phyloP scores from a whole-genome alignment of 2,113 vertebrate genomes.

The Elgaria multicarinata region DNA sequence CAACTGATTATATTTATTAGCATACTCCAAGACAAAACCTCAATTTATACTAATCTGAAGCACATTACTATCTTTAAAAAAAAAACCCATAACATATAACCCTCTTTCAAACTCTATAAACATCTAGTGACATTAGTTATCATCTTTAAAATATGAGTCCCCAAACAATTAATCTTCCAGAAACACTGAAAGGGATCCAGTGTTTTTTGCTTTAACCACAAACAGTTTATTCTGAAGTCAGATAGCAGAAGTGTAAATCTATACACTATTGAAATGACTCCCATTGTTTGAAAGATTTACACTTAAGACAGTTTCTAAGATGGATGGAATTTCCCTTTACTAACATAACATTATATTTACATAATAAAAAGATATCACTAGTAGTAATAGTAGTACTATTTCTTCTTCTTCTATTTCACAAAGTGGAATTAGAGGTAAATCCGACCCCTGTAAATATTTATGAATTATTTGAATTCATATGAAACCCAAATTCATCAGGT shows the following conservation, averaged over 20 bases:
- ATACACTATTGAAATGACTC: slow-evolving; percentile 17
- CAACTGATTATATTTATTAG: slow-evolving; percentile 49
- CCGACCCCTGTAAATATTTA: not conserved
- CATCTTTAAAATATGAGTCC: slow-evolving; percentile 42
- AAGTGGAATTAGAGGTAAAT: not conserved
- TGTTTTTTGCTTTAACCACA: slow-evolving; percentile 40
- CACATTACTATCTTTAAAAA: slow-evolving; percentile 39
- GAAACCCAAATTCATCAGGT: slow-evolving; percentile 22
- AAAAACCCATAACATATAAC: not conserved
- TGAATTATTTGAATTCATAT: not conserved
- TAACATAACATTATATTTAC: not conserved
- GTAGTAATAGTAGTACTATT: too few relatives aligned
- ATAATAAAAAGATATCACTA: not conserved
- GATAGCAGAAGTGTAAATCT: slow-evolving; percentile 14
- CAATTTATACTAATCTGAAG: slow-evolving; percentile 61
- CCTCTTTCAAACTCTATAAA: not conserved
- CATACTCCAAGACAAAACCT: slow-evolving; percentile 50
- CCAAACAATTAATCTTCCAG: slow-evolving; percentile 53
- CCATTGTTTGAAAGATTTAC: slow-evolving; percentile 1
- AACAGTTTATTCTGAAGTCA: slow-evolving; percentile 44
- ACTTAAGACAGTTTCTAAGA: not conserved
- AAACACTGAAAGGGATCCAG: not conserved
- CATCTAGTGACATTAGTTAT: slow-evolving; percentile 51
- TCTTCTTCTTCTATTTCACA: too few relatives aligned
- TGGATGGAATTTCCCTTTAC: slow-evolving; percentile 11